Evolutionary conservation across 2,888 invertebrate species (phyloP), one percentile per base, ranked within the genome.

Genomic region (Thumatha senex): DNA sequence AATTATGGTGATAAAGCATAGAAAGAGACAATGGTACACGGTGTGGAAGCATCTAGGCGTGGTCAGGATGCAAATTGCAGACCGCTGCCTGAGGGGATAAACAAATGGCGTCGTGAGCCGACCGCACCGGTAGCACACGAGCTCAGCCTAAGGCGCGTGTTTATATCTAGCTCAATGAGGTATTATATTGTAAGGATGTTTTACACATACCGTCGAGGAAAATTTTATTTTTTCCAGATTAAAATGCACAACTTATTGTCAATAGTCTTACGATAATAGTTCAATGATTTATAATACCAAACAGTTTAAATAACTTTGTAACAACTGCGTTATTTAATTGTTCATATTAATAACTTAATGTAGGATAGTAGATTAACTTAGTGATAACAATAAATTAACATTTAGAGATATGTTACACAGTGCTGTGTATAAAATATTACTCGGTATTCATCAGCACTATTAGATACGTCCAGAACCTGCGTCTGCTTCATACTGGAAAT

Each of bases 41-140:
- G 80, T 82, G 84, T 86, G 79, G 87, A 82, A 87, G 86, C 87
- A 71, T 72, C 71, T 77, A 76, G 89, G 89, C 86, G 89, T 84
- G 87, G 85, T 72, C 63, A 58, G 63, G 85, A 86, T 89, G 88
- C 86, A 89, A 90, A 89, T 89, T 87, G 86, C 69, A 74, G 66
- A 40, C 71, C 70, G 72, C 61, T 72, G 76, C 87, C 83, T 56
- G 66, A 57, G 84, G 89, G 84, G 67, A 63, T 82, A 82, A 86
- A 86, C 87, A 84, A 86, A 86, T 86, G 80, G 85, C 78, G 73
- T 86, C 89, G 88, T 89, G 89, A 76, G 76, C 56, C 81, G 86
- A 83, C 87, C 89, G 77, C 86, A 85, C 88, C 89, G 80, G 89
- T 89, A 90, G 89, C 88, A 71, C 87, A 86, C 87, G 87, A 78